Evolutionary conservation across 2,113 vertebrate species (phyloP), one percentile per base, ranked within the genome.

Genomic region (Ranitomeya imitator): DNA sequence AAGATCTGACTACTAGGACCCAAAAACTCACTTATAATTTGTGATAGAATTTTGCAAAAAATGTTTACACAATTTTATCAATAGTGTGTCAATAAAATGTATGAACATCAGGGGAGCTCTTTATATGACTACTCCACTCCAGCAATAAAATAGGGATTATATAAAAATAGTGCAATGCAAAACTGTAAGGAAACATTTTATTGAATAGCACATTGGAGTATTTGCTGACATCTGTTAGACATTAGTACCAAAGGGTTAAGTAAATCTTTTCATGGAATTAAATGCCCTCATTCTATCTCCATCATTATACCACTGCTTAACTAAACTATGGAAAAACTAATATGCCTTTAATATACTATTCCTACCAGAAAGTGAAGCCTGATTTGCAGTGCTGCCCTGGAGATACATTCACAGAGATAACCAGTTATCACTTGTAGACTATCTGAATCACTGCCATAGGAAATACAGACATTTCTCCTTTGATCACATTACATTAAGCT

Each of bases 401-500:
- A 63, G 31, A 51, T n/a, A 65, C 37, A 31, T 65, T 31, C 45
- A 45, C 19, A 51, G 80, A 82, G 80, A 82, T 82, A 82, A 65
- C 15, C 59, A 21, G 59, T 65, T 82, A 82, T 65, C 80, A 82
- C 37, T 61, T 51, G 16, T n/a, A 45, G 59, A 63, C 60, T 82
- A 13, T 82, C 11, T 65, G 59, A 31, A 79, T 10, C 21, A 55
- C 11, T 51, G 80, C 63, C 60, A 37, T 18, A 11, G 59, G 15
- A 65, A 82, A 82, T 65, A 63, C 80, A 82, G 80, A 82, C 60
- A 65, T 63, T 82, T 65, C 59, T 82, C 31, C 60, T 82, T 45
- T 82, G 59, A 82, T 82, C 80, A 51, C n/a, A 63, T 63, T 82
- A 65, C 60, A 82, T 65, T 79, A 65, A 65, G 37, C 80, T 80